Conservation (phyloP, 2,888 invertebrate genomes). For the Cantharis rufa region DNA sequence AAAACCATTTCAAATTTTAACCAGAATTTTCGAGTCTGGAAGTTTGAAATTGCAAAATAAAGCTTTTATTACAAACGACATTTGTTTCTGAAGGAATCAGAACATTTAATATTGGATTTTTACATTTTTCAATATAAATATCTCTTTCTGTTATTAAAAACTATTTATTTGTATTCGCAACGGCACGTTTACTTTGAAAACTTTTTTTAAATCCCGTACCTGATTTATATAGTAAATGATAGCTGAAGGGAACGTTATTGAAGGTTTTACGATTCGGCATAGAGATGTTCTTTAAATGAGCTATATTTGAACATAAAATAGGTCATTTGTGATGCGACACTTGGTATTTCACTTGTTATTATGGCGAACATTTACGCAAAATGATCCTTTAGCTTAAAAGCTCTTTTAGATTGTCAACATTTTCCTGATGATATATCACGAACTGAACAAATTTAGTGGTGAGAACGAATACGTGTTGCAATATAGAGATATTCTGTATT, state of each 20-base stretch:
- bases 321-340: neutral
- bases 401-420: neutral
- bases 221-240: neutral
- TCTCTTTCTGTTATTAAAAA: too few relatives aligned
- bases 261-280: neutral
- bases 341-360: neutral
- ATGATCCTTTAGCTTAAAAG: neutral
- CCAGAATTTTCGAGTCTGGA: too few relatives aligned
- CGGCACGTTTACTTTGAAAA: neutral
- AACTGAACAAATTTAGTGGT: neutral
- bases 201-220: neutral
- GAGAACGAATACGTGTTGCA: neutral
- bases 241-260: neutral
- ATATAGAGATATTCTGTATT: neutral
- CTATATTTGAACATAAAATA: neutral
- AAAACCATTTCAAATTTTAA: too few relatives aligned
- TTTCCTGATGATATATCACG: neutral
- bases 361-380: neutral
- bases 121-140: neutral
- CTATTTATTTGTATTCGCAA: neutral
- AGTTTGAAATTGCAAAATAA: too few relatives aligned
- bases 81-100: too few relatives aligned
- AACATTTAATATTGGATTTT: too few relatives aligned
- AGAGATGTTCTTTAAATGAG: neutral
- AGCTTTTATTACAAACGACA: too few relatives aligned